These are phyloP conservation scores for Eristalis pertinax DNA, from an alignment of 2,888 invertebrate genomes.

Conservation along the genomic window DNA sequence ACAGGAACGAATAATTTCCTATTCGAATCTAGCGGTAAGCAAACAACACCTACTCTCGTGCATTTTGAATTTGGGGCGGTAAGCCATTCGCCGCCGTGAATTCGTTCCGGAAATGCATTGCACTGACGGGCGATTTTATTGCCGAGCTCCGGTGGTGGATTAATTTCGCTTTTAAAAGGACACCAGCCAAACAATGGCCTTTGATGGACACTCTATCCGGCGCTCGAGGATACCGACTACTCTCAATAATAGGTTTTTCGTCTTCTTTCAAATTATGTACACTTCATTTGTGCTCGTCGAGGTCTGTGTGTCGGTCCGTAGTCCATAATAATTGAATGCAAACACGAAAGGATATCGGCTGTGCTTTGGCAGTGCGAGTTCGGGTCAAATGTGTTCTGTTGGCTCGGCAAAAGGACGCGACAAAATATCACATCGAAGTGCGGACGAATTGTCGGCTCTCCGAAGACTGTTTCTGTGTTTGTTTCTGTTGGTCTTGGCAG, in stretches of 20 bases:
- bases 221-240: not conserved
- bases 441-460: not conserved
- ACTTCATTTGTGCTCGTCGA: slow-evolving; percentile 6
- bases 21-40: not conserved
- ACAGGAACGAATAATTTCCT: not conserved
- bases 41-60: not conserved
- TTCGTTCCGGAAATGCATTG: slow-evolving; percentile 45
- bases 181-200: not conserved
- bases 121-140: slow-evolving; percentile 3
- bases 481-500: not conserved
- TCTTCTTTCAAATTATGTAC: slow-evolving; percentile 29
- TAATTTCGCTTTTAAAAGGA: slow-evolving; percentile 33
- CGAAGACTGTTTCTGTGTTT: not conserved
- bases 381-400: not conserved
- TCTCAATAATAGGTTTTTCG: not conserved
- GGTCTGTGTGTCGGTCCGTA: not conserved
- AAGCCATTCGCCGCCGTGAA: not conserved
- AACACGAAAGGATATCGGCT: slow-evolving; percentile 7
- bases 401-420: not conserved
- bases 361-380: not conserved
- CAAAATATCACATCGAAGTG: not conserved
- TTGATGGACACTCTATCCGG: slow-evolving; percentile 1
- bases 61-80: not conserved
- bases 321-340: not conserved
- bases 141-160: slow-evolving; percentile 5